A percentile compares a stretch with the other conserved stretches of the same genome.
Evolutionary conservation across 2,888 invertebrate species (phyloP).

Genomic region (Phengaris alcon): DNA sequence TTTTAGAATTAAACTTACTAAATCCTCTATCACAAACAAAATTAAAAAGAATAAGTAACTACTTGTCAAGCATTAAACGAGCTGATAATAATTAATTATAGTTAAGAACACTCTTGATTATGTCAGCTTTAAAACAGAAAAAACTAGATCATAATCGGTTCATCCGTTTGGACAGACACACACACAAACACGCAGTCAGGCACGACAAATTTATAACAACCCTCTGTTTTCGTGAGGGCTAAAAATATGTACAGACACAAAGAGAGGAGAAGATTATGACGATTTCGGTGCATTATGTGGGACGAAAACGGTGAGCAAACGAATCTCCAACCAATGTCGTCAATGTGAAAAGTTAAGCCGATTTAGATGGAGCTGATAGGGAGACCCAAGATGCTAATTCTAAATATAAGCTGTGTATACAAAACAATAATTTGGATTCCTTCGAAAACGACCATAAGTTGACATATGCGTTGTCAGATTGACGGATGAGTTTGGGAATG

Average conservation of each 20-base stretch:
- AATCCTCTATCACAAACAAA: too few species aligned
- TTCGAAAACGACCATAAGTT: slow-evolving; percentile 42
- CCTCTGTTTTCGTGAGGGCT: too few species aligned
- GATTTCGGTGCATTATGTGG: slow-evolving; percentile 18
- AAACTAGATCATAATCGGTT: too few species aligned
- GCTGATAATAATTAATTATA: too few species aligned
- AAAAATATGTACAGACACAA: not conserved
- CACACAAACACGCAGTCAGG: too few species aligned
- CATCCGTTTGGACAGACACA: too few species aligned
- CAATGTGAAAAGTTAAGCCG: slow-evolving; percentile 61
- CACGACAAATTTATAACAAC: too few species aligned
- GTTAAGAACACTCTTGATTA: too few species aligned
- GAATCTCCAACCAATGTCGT: slow-evolving; percentile 38
- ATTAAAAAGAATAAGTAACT: too few species aligned
- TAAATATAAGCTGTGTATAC: slow-evolving; percentile 59
- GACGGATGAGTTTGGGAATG: slow-evolving; percentile 38
- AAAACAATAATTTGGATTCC: slow-evolving; percentile 45
- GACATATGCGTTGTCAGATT: slow-evolving; percentile 47
- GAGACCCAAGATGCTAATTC: slow-evolving; percentile 63
- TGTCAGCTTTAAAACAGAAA: too few species aligned
- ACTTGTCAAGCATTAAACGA: too few species aligned
- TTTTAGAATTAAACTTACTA: too few species aligned
- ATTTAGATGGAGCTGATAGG: slow-evolving; percentile 68
- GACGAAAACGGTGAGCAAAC: slow-evolving; percentile 36
- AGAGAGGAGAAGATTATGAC: not conserved